Percentiles rank a stretch among this genome's conserved stretches.
Evolutionary conservation across 1,140 invertebrate genomes (phyloP).

Genomic region (Wasmannia auropunctata): DNA sequence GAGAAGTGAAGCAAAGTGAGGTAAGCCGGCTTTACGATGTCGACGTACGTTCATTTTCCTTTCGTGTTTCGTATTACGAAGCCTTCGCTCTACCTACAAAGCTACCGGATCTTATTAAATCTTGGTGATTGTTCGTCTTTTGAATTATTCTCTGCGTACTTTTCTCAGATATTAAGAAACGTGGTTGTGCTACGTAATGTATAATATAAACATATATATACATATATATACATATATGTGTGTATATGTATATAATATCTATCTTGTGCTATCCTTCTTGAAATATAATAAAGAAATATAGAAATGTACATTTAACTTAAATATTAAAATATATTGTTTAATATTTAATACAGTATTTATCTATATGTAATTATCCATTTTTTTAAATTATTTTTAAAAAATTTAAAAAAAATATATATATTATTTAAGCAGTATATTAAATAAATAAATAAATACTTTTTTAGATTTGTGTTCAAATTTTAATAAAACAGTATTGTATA

Average conservation of each 20-base stretch:
- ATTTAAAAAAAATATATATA: neutral
- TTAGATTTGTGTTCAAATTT: neutral
- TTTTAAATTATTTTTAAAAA: neutral
- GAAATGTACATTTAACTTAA: neutral
- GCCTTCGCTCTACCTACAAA: neutral
- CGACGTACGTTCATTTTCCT: slow-evolving; percentile 4
- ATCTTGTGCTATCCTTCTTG: neutral
- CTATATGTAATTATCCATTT: too few relatives aligned
- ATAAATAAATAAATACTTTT: slow-evolving; percentile 1
- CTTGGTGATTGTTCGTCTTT: neutral
- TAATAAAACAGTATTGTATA: neutral
- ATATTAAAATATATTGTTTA: neutral
- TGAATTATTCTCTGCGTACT: neutral
- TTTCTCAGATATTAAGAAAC: neutral
- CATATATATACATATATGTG: neutral
- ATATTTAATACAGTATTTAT: neutral
- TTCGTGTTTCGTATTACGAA: slow-evolving; percentile 1
- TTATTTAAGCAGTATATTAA: neutral
- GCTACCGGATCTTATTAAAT: slow-evolving; percentile 9
- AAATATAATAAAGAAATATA: neutral
- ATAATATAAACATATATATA: too few relatives aligned
- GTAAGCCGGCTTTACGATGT: slow-evolving; percentile 15
- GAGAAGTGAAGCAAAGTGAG: neutral
- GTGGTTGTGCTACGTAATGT: neutral
- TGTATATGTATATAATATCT: neutral